A percentile compares a stretch with the other conserved stretches of the same genome.
Evolutionary conservation across 2,888 invertebrate genomes (phyloP).

Genomic region (Serrognathus titanus): DNA sequence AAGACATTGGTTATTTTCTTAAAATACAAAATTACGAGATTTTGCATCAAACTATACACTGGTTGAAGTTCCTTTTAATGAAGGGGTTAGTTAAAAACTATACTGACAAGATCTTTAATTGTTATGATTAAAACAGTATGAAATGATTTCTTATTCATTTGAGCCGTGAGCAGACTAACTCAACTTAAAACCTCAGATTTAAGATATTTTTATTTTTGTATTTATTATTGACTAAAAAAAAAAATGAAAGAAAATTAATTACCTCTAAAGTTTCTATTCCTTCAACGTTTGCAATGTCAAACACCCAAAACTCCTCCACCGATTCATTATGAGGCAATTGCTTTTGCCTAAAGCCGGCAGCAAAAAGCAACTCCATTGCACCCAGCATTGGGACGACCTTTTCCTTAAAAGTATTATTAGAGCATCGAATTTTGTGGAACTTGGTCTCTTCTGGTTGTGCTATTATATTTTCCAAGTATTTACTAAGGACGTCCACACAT

Average conservation of each 20-base stretch:
- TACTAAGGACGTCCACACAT: slow-evolving; percentile 82
- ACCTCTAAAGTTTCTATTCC: slow-evolving; percentile 57
- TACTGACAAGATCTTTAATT: not conserved
- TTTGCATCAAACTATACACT: not conserved
- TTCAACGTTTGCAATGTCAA: slow-evolving; percentile 58
- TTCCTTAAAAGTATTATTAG: slow-evolving; percentile 76
- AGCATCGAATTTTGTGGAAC: slow-evolving; percentile 83
- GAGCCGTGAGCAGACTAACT: too few species aligned
- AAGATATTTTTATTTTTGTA: too few species aligned
- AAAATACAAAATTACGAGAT: too few species aligned
- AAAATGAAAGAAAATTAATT: slow-evolving; percentile 26
- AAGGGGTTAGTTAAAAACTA: not conserved
- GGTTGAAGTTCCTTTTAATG: not conserved
- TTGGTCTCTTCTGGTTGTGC: slow-evolving; percentile 83
- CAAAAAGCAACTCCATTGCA: slow-evolving; percentile 72
- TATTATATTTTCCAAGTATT: slow-evolving; percentile 88
- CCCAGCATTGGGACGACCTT: slow-evolving; percentile 79
- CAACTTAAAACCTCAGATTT: too few species aligned
- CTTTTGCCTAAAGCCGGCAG: slow-evolving; percentile 75
- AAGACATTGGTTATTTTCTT: slow-evolving; percentile 12
- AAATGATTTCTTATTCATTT: too few species aligned
- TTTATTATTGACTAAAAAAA: too few species aligned
- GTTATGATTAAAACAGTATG: too few species aligned
- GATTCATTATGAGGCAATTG: slow-evolving; percentile 56
- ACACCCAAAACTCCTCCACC: slow-evolving; percentile 67